A percentile compares a stretch with the other conserved stretches of the same genome.
Conservation (phyloP, 2,113 vertebrate genomes). For the Pseudorectes ferrugineus region DNA sequence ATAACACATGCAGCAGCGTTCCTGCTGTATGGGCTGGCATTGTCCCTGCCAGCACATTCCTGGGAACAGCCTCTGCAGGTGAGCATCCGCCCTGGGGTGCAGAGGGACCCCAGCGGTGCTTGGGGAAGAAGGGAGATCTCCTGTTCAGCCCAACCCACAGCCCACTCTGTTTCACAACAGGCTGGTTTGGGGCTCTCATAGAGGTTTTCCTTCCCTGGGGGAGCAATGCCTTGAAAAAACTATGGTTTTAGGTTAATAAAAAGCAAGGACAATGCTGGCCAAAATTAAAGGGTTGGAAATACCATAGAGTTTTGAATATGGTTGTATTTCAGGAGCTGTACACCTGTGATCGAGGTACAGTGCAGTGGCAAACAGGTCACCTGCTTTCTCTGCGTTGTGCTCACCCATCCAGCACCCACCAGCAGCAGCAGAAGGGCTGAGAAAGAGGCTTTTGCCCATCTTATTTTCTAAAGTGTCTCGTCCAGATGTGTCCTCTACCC, state of each 20-base stretch:
- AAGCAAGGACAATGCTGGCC: neutral
- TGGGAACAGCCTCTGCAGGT: neutral
- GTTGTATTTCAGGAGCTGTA: neutral
- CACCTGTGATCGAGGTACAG: neutral
- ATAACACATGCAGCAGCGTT: accelerated
- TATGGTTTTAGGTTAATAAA: neutral
- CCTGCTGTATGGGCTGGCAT: neutral
- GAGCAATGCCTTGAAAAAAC: neutral
- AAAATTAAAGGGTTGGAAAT: neutral
- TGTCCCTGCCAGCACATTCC: neutral
- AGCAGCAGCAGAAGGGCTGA: neutral
- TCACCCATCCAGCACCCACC: neutral
- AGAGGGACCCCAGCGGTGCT: neutral
- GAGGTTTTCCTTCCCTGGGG: neutral
- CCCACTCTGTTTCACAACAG: neutral
- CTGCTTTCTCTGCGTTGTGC: neutral
- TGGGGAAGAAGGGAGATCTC: neutral
- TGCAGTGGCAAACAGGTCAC: neutral
- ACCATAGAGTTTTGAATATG: neutral
- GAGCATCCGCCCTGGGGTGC: neutral
- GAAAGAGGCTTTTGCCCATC: neutral
- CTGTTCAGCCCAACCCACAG: neutral
- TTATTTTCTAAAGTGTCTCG: neutral
- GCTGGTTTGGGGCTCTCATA: neutral
- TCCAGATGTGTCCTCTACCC: neutral